Conservation (phyloP, 2,113 vertebrate species). For the Thalassoma bifasciatum region DNA sequence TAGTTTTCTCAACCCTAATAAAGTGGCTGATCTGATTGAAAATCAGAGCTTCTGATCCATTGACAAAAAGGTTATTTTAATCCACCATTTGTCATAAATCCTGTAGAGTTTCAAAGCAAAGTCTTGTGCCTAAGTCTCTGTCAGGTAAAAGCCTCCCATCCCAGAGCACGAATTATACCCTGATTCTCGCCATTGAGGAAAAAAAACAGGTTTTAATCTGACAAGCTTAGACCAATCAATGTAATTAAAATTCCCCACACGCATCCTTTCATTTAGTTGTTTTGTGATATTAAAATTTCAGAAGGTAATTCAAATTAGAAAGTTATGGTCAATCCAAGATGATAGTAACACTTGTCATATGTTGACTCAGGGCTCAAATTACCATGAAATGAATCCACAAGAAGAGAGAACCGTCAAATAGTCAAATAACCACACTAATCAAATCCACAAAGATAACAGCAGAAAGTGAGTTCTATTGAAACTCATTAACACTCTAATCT, state of each 20-base stretch:
- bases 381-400: slow-evolving; percentile 36
- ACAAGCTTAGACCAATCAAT: slow-evolving; percentile 3
- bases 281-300: slow-evolving; percentile 20
- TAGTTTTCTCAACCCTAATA: background rate
- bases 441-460: background rate
- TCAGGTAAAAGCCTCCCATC: background rate
- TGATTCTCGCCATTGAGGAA: background rate
- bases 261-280: background rate
- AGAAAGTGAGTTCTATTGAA: background rate
- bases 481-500: background rate
- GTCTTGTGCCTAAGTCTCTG: background rate
- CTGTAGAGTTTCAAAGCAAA: too few relatives aligned
- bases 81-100: too few relatives aligned
- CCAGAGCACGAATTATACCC: background rate
- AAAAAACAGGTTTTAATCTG: background rate
- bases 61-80: too few relatives aligned
- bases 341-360: slow-evolving; percentile 31
- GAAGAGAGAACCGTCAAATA: slow-evolving; percentile 17
- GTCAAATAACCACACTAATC: background rate
- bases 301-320: background rate
- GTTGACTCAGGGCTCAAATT: slow-evolving; percentile 34
- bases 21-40: background rate
- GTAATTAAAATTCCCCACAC: background rate
- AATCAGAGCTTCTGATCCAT: too few relatives aligned
- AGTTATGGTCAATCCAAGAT: slow-evolving; percentile 15